Evolutionary conservation across 2,888 invertebrate genomes (phyloP).

Genomic region (Cotesia congregata): DNA sequence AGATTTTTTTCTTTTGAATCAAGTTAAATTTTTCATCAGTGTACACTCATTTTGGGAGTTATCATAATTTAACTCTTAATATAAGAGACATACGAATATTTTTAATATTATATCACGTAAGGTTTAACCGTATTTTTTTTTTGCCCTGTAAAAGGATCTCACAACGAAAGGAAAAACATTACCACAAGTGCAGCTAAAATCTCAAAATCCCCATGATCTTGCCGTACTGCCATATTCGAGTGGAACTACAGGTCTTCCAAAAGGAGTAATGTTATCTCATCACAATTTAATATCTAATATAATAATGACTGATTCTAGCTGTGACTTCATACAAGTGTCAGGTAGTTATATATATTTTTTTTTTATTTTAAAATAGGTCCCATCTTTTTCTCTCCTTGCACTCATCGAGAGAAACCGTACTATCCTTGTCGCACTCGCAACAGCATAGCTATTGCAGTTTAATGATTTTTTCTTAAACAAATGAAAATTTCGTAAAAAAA

Average conservation of each 20-base stretch:
- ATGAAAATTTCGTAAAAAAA: too few species aligned
- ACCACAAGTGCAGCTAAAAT: constrained; percentile 47
- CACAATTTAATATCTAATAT: constrained; percentile 73
- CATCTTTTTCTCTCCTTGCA: too few species aligned
- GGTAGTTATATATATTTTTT: constrained; percentile 6
- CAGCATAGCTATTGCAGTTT: too few species aligned
- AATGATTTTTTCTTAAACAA: too few species aligned
- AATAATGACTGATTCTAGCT: constrained; percentile 53
- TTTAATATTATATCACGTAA: not conserved
- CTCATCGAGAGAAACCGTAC: too few species aligned
- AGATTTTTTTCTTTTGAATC: too few species aligned
- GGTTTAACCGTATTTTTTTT: constrained; percentile 18
- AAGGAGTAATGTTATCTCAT: constrained; percentile 73
- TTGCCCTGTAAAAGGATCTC: constrained; percentile 56
- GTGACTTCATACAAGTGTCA: constrained; percentile 16
- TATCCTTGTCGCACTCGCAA: too few species aligned
- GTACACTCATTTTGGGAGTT: too few species aligned
- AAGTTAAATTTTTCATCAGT: too few species aligned
- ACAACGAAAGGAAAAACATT: constrained; percentile 60
- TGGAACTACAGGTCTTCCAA: constrained; percentile 76
- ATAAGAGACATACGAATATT: too few species aligned
- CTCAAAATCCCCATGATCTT: constrained; percentile 53
- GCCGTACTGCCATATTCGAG: constrained; percentile 75
- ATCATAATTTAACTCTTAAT: too few species aligned
- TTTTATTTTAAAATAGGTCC: not conserved